phyloP scores from a whole-genome alignment of 2,888 invertebrate species.

The Crocallis elinguaria region DNA sequence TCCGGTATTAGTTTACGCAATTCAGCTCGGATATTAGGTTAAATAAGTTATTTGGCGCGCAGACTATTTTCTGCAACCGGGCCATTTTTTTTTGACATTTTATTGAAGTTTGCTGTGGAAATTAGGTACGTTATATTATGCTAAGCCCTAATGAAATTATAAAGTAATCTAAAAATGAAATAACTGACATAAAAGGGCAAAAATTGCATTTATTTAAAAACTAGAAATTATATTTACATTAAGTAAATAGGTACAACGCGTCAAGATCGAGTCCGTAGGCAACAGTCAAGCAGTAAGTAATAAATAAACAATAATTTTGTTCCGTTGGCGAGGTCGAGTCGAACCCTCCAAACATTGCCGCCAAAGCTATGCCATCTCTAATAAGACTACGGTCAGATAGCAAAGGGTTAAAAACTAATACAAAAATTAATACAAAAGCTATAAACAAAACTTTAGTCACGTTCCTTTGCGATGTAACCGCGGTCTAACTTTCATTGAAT shows the following conservation, averaged over 20 bases:
- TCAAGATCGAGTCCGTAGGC: slow-evolving; percentile 81
- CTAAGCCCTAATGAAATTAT: too few species aligned
- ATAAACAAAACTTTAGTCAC: slow-evolving; percentile 20
- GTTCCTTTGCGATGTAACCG: slow-evolving; percentile 49
- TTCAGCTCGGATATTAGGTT: too few species aligned
- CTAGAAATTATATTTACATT: slow-evolving; percentile 73
- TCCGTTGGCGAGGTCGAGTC: slow-evolving; percentile 56
- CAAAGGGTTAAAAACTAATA: slow-evolving; percentile 40
- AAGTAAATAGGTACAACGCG: slow-evolving; percentile 77
- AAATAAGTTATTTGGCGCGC: too few species aligned
- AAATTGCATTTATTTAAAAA: slow-evolving; percentile 76
- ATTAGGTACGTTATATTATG: too few species aligned
- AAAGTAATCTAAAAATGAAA: slow-evolving; percentile 6
- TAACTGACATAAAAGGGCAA: slow-evolving; percentile 50
- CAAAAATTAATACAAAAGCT: slow-evolving; percentile 28
- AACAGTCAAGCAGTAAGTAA: slow-evolving; percentile 79
- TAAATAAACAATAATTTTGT: slow-evolving; percentile 66
- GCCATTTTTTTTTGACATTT: too few species aligned
- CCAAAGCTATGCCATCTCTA: slow-evolving; percentile 41
- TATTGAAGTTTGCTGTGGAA: too few species aligned
- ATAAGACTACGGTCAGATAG: slow-evolving; percentile 46
- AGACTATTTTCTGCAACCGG: too few species aligned
- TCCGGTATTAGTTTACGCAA: neutral
- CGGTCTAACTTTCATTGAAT: slow-evolving; percentile 38
- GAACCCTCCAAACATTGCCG: slow-evolving; percentile 55